phyloP scores from a whole-genome alignment of 2,888 invertebrate genomes.

The Fabriciana adippe region DNA sequence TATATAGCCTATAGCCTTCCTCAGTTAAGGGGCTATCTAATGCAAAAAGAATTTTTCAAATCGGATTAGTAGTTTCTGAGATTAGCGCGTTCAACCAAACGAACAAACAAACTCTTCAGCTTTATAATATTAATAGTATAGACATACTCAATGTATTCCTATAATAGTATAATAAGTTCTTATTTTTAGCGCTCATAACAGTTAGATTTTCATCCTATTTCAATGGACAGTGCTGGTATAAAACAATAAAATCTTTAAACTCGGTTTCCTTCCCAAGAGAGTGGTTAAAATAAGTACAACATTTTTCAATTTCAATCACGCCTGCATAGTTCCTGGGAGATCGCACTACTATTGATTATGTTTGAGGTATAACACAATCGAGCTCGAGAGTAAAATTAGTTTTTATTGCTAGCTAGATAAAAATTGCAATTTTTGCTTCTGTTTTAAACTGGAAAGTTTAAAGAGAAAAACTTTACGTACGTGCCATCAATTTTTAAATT shows the following conservation, averaged over 20 bases:
- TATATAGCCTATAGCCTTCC: too few species aligned
- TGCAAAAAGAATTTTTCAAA: too few species aligned
- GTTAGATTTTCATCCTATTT: too few species aligned
- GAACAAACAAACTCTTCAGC: too few species aligned
- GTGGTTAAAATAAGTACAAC: constrained; percentile 8
- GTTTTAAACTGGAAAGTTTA: constrained; percentile 13
- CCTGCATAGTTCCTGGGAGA: constrained; percentile 16
- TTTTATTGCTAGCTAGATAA: constrained; percentile 19
- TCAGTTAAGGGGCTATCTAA: too few species aligned
- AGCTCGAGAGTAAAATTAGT: constrained; percentile 24
- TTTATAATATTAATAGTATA: too few species aligned
- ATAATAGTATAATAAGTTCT: too few species aligned
- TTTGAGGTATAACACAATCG: constrained; percentile 27
- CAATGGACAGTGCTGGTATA: not conserved
- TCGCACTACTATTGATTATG: constrained; percentile 29
- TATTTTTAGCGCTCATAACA: too few species aligned
- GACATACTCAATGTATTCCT: too few species aligned
- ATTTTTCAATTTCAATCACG: constrained; percentile 33
- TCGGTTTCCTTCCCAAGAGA: not conserved
- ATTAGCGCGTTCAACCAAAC: too few species aligned
- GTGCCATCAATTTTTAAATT: not conserved
- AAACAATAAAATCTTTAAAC: constrained; percentile 10
- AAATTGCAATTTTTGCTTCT: constrained; percentile 26
- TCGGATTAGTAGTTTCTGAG: too few species aligned
- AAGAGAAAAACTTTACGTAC: not conserved